A percentile compares a stretch with the other conserved stretches of the same genome.
These are phyloP conservation scores for Rotaria sp. DNA, from an alignment of 2,888 invertebrate species.

Conservation along the genomic window DNA sequence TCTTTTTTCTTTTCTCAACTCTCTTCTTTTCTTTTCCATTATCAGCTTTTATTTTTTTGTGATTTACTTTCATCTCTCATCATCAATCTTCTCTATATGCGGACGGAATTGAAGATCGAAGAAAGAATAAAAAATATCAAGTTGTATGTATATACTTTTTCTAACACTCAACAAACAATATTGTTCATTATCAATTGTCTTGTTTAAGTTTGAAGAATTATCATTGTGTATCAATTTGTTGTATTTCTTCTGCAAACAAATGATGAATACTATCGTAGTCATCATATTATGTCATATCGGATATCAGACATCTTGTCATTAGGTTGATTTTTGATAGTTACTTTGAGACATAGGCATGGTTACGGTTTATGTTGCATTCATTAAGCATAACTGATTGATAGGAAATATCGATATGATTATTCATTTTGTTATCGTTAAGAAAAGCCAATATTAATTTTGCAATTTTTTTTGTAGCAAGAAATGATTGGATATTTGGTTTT, in stretches of 20 bases:
- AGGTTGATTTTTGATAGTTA: background rate
- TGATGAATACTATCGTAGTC: background rate
- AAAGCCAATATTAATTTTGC: background rate
- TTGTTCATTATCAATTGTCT: background rate
- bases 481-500: background rate
- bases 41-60: background rate
- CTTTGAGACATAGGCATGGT: background rate
- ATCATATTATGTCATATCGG: slow-evolving; percentile 4
- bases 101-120: background rate
- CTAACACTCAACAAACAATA: background rate
- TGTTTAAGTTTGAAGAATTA: background rate
- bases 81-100: background rate
- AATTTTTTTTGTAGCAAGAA: background rate
- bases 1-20: too few relatives aligned
- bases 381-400: background rate
- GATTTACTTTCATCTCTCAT: slow-evolving; percentile 12
- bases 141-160: background rate
- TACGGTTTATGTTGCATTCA: background rate
- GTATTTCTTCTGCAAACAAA: background rate
- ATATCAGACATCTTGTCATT: background rate
- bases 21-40: background rate
- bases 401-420: background rate
- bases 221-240: slow-evolving; percentile 1
- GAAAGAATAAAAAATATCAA: background rate
- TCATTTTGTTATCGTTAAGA: background rate